These are phyloP conservation scores for Neoarius graeffei DNA, from an alignment of 2,113 vertebrate genomes.

Conservation along the genomic window DNA sequence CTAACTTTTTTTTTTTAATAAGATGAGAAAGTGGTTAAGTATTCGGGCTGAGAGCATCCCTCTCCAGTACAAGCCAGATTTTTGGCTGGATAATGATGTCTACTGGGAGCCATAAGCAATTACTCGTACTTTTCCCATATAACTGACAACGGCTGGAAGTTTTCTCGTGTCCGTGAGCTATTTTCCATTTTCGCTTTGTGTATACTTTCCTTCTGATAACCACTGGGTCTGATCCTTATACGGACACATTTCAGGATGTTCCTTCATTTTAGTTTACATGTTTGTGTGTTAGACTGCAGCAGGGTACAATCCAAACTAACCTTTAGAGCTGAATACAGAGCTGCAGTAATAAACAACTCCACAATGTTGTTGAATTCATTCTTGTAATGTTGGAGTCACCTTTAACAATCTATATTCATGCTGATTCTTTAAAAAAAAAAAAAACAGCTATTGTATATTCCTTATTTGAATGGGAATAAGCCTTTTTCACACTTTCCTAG, in stretches of 20 bases:
- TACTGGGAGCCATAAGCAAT: conserved; percentile 46
- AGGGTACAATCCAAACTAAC: neutral
- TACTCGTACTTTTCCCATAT: conserved; percentile 56
- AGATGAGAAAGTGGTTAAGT: conserved; percentile 18
- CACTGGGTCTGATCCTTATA: conserved; percentile 25
- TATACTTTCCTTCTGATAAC: conserved; percentile 10
- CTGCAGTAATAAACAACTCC: neutral
- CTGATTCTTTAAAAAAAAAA: no score
- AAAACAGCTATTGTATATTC: neutral
- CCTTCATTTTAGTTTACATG: neutral
- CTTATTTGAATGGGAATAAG: neutral
- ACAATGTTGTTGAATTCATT: neutral
- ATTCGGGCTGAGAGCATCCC: neutral
- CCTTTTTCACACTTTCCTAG: neutral
- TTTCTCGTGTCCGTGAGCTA: conserved; percentile 46
- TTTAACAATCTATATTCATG: neutral
- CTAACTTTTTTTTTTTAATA: neutral
- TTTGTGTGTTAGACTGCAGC: neutral
- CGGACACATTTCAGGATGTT: conserved; percentile 5
- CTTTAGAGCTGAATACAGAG: neutral
- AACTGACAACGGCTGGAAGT: conserved; percentile 55
- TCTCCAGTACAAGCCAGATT: neutral
- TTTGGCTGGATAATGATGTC: conserved; percentile 46
- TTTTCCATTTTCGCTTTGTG: conserved; percentile 35
- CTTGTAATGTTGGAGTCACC: neutral